Conservation (phyloP, 2,888 invertebrate species). For the Agrochola litura region DNA sequence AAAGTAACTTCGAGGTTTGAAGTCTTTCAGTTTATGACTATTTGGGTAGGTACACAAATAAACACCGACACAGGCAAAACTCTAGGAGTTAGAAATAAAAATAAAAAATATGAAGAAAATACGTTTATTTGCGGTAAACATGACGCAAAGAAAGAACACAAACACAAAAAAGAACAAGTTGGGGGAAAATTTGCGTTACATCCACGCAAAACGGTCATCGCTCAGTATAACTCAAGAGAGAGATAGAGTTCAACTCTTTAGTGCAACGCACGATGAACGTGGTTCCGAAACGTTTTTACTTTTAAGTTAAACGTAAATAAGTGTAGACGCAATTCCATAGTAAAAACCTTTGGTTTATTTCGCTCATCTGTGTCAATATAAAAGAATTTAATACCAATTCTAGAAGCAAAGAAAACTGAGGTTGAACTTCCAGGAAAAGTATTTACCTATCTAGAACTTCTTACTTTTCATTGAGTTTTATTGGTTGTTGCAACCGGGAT, state of each 20-base stretch:
- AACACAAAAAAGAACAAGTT: no score
- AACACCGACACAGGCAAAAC: not conserved
- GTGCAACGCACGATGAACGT: not conserved
- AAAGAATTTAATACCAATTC: constrained; percentile 11
- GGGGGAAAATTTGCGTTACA: no score
- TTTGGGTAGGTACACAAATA: not conserved
- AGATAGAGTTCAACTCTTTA: not conserved
- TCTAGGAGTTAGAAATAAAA: no score
- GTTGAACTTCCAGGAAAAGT: constrained; percentile 11
- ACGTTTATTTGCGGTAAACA: no score
- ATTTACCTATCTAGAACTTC: constrained; percentile 10
- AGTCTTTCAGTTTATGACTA: no score
- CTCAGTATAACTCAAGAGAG: no score
- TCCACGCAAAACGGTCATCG: no score
- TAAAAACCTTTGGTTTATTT: not conserved
- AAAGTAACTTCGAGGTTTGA: not conserved
- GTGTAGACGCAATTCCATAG: not conserved
- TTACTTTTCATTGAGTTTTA: constrained; percentile 10
- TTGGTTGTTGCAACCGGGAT: not conserved
- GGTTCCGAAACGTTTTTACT: not conserved
- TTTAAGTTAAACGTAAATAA: no score
- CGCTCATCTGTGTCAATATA: not conserved
- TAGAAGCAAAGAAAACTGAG: not conserved
- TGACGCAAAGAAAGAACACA: no score
- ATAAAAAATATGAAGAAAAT: no score